These are phyloP conservation scores for Harpegnathos saltator DNA, from an alignment of 1,140 invertebrate species.

Conservation along the genomic window DNA sequence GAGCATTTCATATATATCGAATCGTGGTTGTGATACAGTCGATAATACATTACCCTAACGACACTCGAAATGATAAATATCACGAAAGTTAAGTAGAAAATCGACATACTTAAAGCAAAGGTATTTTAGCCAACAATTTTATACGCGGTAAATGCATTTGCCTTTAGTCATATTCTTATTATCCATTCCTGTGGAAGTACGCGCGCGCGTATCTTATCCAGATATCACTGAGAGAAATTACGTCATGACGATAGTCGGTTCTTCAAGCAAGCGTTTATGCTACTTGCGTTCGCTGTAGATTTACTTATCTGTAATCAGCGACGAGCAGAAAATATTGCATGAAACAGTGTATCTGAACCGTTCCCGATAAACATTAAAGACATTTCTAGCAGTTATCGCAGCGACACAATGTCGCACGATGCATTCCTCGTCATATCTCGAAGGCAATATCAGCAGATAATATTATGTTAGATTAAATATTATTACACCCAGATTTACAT, in stretches of 20 bases:
- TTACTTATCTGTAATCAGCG: constrained; percentile 36
- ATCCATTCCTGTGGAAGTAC: constrained; percentile 2
- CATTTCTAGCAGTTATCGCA: constrained; percentile 9
- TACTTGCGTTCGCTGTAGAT: neutral
- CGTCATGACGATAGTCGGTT: constrained; percentile 6
- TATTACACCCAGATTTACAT: neutral
- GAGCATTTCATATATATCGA: neutral
- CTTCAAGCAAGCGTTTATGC: neutral
- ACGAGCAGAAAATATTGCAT: constrained; percentile 13
- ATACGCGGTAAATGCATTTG: constrained; percentile 9
- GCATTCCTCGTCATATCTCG: constrained; percentile 5
- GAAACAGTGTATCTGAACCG: neutral
- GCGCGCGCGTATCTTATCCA: constrained; percentile 34
- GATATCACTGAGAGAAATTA: neutral
- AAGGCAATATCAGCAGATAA: neutral
- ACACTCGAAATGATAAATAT: constrained; percentile 14
- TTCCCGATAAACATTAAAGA: neutral
- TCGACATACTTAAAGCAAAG: neutral
- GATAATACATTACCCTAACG: neutral
- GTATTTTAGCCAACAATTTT: neutral
- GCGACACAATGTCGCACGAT: neutral
- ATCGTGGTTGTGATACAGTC: neutral
- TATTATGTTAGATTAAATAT: neutral
- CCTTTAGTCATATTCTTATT: constrained; percentile 20
- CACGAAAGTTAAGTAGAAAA: constrained; percentile 3